phyloP scores from a whole-genome alignment of 2,888 invertebrate species.

The Caenorhabditis auriculariae region DNA sequence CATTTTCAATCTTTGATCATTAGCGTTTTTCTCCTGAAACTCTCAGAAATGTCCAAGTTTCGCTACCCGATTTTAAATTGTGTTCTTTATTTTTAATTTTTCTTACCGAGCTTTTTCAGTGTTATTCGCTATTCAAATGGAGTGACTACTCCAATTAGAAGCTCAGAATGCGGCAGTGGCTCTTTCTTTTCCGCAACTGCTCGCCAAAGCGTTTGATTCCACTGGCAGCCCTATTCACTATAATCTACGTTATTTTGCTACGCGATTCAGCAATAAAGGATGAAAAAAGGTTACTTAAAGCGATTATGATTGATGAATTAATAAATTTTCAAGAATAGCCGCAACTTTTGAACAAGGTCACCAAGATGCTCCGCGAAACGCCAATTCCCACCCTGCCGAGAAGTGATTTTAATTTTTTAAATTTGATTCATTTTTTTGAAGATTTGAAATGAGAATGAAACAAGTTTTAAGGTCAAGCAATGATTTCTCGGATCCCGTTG shows the following conservation, averaged over 20 bases:
- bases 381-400: slow-evolving; percentile 10
- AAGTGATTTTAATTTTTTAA: no score
- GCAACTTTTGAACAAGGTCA: slow-evolving; percentile 17
- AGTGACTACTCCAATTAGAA: no score
- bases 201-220: slow-evolving; percentile 24
- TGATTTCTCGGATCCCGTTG: slow-evolving; percentile 17
- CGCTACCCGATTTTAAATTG: no score
- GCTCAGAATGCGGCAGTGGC: not conserved
- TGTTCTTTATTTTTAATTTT: slow-evolving; percentile 1
- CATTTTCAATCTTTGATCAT: slow-evolving; percentile 5
- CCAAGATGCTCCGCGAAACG: slow-evolving; percentile 6
- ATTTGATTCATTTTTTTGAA: no score
- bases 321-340: slow-evolving; percentile 15
- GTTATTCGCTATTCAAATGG: no score
- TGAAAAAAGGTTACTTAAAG: slow-evolving; percentile 13
- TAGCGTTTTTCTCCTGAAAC: slow-evolving; percentile 7
- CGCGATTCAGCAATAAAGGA: slow-evolving; percentile 19
- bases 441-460: not conserved
- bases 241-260: slow-evolving; percentile 20
- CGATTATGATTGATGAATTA: slow-evolving; percentile 3
- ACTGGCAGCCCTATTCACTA: slow-evolving; percentile 17
- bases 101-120: no score
- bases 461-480: slow-evolving; percentile 3
- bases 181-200: slow-evolving; percentile 25
- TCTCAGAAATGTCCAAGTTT: not conserved